Conservation (phyloP, 2,797 vertebrate genomes). For the Malacoraja senta region DNA sequence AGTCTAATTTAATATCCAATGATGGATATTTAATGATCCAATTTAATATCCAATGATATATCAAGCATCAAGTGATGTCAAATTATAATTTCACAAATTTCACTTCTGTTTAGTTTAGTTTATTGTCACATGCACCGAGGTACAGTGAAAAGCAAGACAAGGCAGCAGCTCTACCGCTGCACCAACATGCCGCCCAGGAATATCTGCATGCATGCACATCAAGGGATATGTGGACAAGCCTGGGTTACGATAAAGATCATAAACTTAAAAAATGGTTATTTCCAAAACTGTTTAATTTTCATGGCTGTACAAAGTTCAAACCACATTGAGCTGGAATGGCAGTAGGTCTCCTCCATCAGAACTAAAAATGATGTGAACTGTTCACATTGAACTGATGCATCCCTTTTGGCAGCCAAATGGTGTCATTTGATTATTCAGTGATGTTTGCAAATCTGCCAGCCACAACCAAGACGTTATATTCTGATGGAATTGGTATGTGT, state of each 20-base stretch:
- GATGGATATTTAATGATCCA: background rate
- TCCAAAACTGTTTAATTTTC: conserved; percentile 1
- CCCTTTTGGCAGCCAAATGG: background rate
- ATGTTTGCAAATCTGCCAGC: conserved; percentile 11
- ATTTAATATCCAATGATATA: background rate
- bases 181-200: background rate
- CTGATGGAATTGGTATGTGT: background rate
- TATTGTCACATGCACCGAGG: no score
- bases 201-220: background rate
- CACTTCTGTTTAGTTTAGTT: conserved; percentile 40
- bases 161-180: no score
- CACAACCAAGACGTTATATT: background rate
- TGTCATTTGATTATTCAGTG: conserved; percentile 6
- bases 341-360: background rate
- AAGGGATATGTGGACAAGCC: background rate
- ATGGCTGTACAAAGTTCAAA: background rate
- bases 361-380: background rate
- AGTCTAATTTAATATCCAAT: background rate
- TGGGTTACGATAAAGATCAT: no score
- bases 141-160: no score
- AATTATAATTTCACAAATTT: conserved; percentile 19
- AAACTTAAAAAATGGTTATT: background rate
- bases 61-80: background rate
- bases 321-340: background rate
- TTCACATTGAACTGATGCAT: background rate